phyloP scores from a whole-genome alignment of 2,888 invertebrate species.

The Cotesia congregata region DNA sequence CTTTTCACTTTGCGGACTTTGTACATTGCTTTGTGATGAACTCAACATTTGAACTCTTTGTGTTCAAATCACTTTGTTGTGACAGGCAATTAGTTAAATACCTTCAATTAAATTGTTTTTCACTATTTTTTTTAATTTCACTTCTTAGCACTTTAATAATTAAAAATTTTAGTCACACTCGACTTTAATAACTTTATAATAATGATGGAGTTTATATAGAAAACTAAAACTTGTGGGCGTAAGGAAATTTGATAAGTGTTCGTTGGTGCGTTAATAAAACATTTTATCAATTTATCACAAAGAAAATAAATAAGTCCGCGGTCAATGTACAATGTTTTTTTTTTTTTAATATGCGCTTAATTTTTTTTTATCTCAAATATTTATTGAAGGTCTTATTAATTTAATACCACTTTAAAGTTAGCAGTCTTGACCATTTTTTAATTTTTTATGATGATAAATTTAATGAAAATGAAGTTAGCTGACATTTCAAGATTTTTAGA shows the following conservation, averaged over 20 bases:
- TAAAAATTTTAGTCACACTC: too few species aligned
- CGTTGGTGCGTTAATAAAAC: background rate
- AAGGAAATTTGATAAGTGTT: background rate
- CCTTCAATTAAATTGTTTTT: too few species aligned
- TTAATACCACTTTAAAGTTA: too few species aligned
- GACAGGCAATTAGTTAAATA: background rate
- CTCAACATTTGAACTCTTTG: background rate
- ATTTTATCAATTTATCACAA: background rate
- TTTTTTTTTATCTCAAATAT: too few species aligned
- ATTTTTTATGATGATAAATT: too few species aligned
- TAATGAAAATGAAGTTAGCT: too few species aligned
- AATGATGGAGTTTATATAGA: background rate
- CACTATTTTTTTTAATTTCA: too few species aligned
- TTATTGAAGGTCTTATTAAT: too few species aligned
- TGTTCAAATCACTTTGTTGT: background rate
- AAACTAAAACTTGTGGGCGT: background rate
- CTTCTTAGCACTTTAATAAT: too few species aligned
- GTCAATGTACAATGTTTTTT: background rate
- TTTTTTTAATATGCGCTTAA: too few species aligned
- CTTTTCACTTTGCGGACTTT: slow-evolving; percentile 51
- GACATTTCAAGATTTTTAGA: too few species aligned
- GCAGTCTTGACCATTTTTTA: too few species aligned
- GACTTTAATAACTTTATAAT: background rate
- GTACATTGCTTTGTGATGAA: background rate
- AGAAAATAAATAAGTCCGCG: background rate